A percentile compares a stretch with the other conserved stretches of the same genome.
Conservation (phyloP, 2,113 vertebrate genomes). For the Ursus arctos region DNA sequence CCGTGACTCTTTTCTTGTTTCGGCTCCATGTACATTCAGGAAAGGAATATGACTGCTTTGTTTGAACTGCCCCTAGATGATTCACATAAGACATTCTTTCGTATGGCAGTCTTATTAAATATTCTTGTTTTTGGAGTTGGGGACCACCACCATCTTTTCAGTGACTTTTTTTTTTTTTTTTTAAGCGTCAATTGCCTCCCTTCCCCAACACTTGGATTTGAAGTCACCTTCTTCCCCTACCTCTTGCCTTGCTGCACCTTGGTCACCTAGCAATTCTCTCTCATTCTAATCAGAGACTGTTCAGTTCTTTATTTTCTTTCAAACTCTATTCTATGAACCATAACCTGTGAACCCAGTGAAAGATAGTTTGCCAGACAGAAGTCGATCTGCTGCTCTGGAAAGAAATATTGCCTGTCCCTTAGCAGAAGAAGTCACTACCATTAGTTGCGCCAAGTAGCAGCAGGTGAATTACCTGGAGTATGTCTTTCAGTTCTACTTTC, state of each 20-base stretch:
- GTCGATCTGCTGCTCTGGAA: background rate
- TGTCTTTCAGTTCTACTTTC: background rate
- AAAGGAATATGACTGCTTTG: background rate
- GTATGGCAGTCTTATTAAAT: background rate
- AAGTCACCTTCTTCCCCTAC: background rate
- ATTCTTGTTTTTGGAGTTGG: background rate
- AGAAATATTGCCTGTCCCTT: background rate
- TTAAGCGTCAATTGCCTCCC: background rate
- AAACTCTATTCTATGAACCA: background rate
- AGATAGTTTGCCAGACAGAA: background rate
- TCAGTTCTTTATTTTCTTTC: background rate
- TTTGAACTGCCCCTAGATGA: background rate
- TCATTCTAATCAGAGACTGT: background rate
- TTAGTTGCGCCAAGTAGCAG: background rate
- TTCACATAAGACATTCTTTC: background rate
- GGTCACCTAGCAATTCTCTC: background rate
- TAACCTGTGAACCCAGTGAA: background rate
- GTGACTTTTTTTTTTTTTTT: background rate
- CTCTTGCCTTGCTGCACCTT: background rate
- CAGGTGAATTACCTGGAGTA: background rate
- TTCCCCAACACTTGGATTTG: background rate
- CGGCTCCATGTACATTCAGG: background rate
- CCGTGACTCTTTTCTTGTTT: background rate
- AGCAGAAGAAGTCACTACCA: background rate
- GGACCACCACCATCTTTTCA: background rate